Evolutionary conservation across 1,140 invertebrate genomes (phyloP).

Genomic region (Leptinotarsa lineolata): DNA sequence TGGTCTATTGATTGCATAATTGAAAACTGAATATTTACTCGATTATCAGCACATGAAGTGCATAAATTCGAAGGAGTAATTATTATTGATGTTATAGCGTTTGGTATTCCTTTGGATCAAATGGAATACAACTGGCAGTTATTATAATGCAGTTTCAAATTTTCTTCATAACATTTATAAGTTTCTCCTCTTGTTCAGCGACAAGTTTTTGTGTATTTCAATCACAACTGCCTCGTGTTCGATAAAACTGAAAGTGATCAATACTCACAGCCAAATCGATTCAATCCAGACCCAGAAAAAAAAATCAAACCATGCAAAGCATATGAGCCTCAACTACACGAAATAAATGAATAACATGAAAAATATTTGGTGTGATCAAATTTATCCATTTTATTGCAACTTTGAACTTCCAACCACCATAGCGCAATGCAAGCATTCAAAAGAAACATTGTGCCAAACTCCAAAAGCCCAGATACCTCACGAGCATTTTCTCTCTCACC

Average conservation of each 20-base stretch:
- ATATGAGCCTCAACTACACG: not conserved
- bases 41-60: no score
- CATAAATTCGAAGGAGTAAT: no score
- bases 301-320: not conserved
- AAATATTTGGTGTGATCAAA: not conserved
- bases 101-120: no score
- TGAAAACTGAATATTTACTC: no score
- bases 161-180: no score
- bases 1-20: no score
- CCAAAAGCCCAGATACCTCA: conserved; percentile 47
- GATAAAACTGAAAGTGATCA: not conserved
- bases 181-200: no score
- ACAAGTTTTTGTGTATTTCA: no score
- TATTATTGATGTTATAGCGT: no score
- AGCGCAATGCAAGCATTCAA: conserved; percentile 25
- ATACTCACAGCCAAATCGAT: not conserved
- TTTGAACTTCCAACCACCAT: not conserved
- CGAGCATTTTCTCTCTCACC: conserved; percentile 44
- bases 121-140: no score
- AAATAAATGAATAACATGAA: not conserved
- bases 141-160: no score
- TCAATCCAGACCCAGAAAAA: not conserved
- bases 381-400: not conserved
- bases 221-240: no score
- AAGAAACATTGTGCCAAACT: conserved; percentile 49